Evolutionary conservation across 2,797 vertebrate species (phyloP), one percentile per base, ranked within the genome.

Genomic region (Varecia variegata): DNA sequence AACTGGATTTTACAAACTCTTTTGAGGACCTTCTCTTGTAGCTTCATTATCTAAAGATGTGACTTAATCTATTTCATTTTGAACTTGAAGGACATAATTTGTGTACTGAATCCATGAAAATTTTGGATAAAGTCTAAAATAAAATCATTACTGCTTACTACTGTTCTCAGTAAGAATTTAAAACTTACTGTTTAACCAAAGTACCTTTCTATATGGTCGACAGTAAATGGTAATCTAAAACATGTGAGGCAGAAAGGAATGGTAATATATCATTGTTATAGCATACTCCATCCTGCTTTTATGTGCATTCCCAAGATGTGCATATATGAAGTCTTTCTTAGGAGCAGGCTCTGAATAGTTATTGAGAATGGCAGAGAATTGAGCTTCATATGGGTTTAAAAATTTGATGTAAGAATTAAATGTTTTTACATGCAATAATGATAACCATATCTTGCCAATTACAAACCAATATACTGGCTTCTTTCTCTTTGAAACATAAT

Each of bases 241-340:
- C 96, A 97, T 96, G 94, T 97, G 97, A 98, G 93, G 96, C 96
- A 97, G 97, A 98, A 98, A 97, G 32, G 74, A 95, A 81, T 43
- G 90, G 81, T 93, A 96, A 87, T 98, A 97, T 98, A 97, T 98
- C 96, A 97, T 76, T 95, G 95, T 97, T 98, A 97, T 8, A 88
- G 68, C 88, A 58, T 60, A 93, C 95, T 98, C 84, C 68, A 93
- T 97, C 54, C 92, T 97, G 60, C 73, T 97, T 98, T 95, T 97
- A 97, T 96, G 77, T 96, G 74, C 35, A 38, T 92, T 97, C 93
- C 58, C 96, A 95, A 76, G 74, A 88, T 76, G 65, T 96, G 20
- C 30, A 47, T 81, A 45, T 67, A 84, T 79, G 84, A 94, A 90
- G 43, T 93, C 85, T 25, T 62, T 95, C 68, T 38, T 32, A 96